Base-by-base conservation (phyloP, 2,797 vertebrate genomes). In the Falco columbarius region DNA sequence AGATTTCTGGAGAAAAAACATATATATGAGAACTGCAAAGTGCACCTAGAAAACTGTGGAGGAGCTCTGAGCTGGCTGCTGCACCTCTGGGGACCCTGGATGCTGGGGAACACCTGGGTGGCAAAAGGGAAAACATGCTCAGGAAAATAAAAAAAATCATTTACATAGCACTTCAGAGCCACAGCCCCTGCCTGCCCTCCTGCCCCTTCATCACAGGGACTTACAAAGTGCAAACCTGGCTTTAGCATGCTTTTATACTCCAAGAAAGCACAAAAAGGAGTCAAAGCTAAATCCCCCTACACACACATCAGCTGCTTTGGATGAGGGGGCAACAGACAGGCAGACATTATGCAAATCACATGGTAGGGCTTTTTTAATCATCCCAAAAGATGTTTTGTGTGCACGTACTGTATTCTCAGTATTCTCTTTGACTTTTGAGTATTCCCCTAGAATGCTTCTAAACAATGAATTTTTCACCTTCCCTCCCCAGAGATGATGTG, bases 401-500 rank as follows among this genome's bases (percentile, higher is more conserved):
- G 0, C 56, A 54, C 0, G 0, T 42, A 44, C 6, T 47, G n/a
- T 80, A 12, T 47, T 77, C 54, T 54, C 4, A 4, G 18, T 19
- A 42, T 44, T 29, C 32, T 70, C 70, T 74, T 32, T 88, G 4
- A 14, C 18, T 49, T 61, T 51, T 55, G 52, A 85, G 29, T 34
- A 56, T 95, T 96, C 92, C 79, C 59, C 92, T 95, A 90, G 90
- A 95, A 74, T 0, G 73, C 79, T 77, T 83, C 85, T 89, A 90
- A 97, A 96, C 94, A 95, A 95, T 75, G 61, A 74, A 87, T 95
- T 82, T 81, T 76, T 66, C 26, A 32, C 66, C 56, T 95, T 86
- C 49, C 85, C 93, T 89, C 80, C 94, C 91, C 66, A 58, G 18
- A 84, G 79, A 93, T 24, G 87, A 93, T 88, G 88, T 86, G 81